phyloP scores from a whole-genome alignment of 2,113 vertebrate genomes.

The Chrysemys picta region DNA sequence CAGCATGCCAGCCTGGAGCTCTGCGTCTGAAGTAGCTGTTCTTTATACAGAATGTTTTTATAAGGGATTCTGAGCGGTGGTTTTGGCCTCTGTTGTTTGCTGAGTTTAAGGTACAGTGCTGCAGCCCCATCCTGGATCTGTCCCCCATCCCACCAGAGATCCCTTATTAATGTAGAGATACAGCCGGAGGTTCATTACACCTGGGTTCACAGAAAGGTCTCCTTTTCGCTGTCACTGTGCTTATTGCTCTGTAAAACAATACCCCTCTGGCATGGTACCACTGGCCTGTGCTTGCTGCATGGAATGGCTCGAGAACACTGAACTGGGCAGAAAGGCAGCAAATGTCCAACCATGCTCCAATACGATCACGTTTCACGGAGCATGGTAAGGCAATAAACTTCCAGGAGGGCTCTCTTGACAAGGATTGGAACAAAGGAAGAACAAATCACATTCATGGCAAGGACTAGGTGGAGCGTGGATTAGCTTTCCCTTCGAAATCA shows the following conservation, averaged over 20 bases:
- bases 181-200: background rate
- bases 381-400: background rate
- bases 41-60: background rate
- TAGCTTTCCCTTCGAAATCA: background rate
- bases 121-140: background rate
- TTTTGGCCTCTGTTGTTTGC: background rate
- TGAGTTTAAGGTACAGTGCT: background rate
- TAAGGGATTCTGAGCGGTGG: background rate
- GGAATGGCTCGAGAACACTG: background rate
- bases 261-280: too few relatives aligned
- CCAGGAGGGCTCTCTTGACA: background rate
- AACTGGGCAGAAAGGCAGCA: background rate
- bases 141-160: fast-evolving
- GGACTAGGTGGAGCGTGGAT: background rate
- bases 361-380: background rate
- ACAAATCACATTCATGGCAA: background rate
- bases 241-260: background rate
- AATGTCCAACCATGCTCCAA: background rate
- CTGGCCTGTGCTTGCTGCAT: background rate
- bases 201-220: fast-evolving
- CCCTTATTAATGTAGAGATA: background rate
- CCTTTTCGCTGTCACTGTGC: background rate
- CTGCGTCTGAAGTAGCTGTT: background rate
- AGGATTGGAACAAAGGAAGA: background rate
- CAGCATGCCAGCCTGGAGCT: background rate